phyloP scores from a whole-genome alignment of 2,797 vertebrate species.

The Setipinna tenuifilis region DNA sequence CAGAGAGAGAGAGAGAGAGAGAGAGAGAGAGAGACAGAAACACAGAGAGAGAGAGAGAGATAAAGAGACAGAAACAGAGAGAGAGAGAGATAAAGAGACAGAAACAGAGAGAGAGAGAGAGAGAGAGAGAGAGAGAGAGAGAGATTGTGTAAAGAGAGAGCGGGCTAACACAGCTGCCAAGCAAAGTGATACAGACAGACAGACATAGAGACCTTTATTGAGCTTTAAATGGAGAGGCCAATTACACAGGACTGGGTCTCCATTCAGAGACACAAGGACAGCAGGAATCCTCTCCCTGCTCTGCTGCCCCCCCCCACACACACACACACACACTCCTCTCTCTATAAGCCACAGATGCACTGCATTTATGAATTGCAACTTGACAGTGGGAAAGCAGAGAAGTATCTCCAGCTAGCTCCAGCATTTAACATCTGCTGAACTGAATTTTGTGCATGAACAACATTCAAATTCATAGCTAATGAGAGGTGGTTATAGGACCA shows the following conservation, averaged over 20 bases:
- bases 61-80: constrained; percentile 21
- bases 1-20: background rate
- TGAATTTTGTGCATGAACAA: background rate
- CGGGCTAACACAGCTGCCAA: background rate
- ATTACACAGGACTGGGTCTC: constrained; percentile 14
- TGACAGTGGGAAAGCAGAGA: background rate
- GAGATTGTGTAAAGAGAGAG: background rate
- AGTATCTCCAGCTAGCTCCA: background rate
- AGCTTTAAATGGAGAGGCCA: constrained; percentile 14
- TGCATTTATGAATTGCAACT: background rate
- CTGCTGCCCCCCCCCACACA: background rate
- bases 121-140: constrained; percentile 4
- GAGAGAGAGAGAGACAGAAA: background rate
- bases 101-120: constrained; percentile 2
- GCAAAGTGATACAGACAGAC: background rate
- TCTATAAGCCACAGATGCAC: background rate
- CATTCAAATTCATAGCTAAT: constrained; percentile 2
- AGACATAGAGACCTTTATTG: background rate
- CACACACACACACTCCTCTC: background rate
- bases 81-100: constrained; percentile 1
- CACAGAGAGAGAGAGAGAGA: constrained; percentile 35
- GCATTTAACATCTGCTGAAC: background rate
- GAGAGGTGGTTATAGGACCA: background rate
- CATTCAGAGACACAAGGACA: constrained; percentile 20
- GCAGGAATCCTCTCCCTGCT: background rate